Conservation (phyloP, 2,113 vertebrate genomes). For the Oreocharis arfaki region DNA sequence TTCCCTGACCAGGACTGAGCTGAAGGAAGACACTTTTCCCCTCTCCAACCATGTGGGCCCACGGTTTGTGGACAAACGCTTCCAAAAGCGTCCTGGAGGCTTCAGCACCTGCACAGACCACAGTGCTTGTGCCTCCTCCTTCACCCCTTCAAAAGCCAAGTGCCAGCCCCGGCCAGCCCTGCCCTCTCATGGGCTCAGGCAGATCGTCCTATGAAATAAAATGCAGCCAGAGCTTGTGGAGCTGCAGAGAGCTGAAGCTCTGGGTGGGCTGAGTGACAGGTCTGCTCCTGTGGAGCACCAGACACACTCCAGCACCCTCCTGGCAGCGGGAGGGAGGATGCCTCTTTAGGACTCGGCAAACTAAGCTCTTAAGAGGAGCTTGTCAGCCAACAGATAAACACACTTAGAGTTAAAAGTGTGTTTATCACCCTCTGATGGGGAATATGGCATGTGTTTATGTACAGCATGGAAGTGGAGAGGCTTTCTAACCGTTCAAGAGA, state of each 20-base stretch:
- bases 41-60: neutral
- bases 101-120: accelerated
- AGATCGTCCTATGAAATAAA: accelerated
- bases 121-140: neutral
- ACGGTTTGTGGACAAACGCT: accelerated
- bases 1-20: neutral
- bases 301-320: neutral
- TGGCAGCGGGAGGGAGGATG: neutral
- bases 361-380: neutral
- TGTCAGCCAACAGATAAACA: slow-evolving; percentile 43
- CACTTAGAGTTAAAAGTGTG: neutral
- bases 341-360: neutral
- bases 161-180: neutral
- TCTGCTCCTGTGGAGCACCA: neutral
- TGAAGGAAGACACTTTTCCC: neutral
- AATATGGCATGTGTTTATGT: neutral
- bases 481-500: neutral
- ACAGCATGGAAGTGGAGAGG: neutral
- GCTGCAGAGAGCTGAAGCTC: neutral
- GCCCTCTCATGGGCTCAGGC: neutral
- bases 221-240: accelerated
- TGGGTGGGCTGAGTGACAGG: neutral
- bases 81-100: neutral
- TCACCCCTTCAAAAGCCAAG: too few species aligned
- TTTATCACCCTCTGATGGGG: neutral